A percentile compares a stretch with the other conserved stretches of the same genome.
phyloP scores from a whole-genome alignment of 2,797 vertebrate genomes.

The Hoplostethus mediterraneus region DNA sequence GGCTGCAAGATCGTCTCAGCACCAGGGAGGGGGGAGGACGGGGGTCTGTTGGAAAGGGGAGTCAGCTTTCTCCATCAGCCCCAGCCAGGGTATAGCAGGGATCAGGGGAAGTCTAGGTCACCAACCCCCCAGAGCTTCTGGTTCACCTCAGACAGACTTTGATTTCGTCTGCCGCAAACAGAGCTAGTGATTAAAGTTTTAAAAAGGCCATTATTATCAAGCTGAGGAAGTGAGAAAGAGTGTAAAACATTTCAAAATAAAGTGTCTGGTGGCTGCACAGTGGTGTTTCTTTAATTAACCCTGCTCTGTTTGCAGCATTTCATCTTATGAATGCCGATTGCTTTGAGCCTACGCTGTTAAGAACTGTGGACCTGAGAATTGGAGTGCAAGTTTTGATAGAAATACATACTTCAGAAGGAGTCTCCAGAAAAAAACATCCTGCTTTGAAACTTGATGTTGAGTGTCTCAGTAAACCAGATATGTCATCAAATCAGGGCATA shows the following conservation, averaged over 20 bases:
- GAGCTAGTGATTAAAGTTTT: constrained; percentile 40
- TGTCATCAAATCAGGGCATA: neutral
- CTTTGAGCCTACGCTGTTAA: neutral
- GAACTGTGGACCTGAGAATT: too few species aligned
- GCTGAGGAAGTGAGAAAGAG: constrained; percentile 12
- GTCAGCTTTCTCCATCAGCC: constrained; percentile 56
- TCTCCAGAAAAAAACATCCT: neutral
- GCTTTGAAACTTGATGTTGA: constrained; percentile 7
- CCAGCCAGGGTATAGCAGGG: constrained; percentile 22
- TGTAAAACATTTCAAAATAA: constrained; percentile 30
- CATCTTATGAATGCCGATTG: neutral
- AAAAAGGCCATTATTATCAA: constrained; percentile 34
- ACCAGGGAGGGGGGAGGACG: constrained; percentile 19
- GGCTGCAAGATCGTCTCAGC: constrained; percentile 35
- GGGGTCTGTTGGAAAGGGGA: constrained; percentile 15
- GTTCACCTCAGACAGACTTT: constrained; percentile 66
- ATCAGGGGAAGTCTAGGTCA: constrained; percentile 46
- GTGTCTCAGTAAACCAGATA: neutral
- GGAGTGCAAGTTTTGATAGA: too few species aligned
- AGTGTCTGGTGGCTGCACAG: neutral
- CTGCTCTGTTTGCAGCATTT: neutral
- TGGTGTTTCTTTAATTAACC: constrained; percentile 7
- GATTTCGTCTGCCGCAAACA: constrained; percentile 51
- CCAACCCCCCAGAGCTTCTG: constrained; percentile 43
- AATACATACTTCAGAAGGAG: neutral